These are phyloP conservation scores for Acrocephalus kingi DNA, from an alignment of 2,113 vertebrate genomes.

Conservation along the genomic window DNA sequence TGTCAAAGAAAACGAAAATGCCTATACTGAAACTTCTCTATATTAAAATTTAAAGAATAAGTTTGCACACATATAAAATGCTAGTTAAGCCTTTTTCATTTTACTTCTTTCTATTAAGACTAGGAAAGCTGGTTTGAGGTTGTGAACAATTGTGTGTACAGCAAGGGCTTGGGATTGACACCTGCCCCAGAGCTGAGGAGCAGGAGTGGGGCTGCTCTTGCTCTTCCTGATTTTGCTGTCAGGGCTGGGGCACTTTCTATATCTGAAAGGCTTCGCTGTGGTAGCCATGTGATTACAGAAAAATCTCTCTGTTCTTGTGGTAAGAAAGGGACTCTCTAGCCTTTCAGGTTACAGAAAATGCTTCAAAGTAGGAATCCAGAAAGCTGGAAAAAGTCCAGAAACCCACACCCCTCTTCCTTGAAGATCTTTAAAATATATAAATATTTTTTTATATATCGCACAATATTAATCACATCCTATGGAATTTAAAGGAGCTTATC, in stretches of 20 bases:
- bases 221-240: neutral
- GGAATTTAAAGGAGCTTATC: slow-evolving; percentile 5
- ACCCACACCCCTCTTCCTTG: fast-evolving
- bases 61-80: slow-evolving; percentile 16
- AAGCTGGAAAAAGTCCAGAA: neutral
- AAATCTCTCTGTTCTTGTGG: neutral
- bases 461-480: neutral
- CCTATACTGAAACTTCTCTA: neutral
- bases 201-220: neutral
- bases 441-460: neutral
- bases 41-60: slow-evolving; percentile 21
- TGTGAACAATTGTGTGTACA: neutral
- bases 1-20: neutral
- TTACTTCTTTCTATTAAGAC: neutral
- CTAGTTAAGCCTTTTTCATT: slow-evolving; percentile 14
- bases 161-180: fast-evolving
- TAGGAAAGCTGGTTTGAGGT: neutral
- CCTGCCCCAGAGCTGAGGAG: neutral
- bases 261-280: fast-evolving
- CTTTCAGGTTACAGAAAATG: neutral
- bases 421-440: neutral
- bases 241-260: neutral
- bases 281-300: neutral
- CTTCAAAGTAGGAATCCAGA: neutral
- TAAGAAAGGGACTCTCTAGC: neutral